phyloP scores from a whole-genome alignment of 2,797 vertebrate species.

The Siniperca obscura region DNA sequence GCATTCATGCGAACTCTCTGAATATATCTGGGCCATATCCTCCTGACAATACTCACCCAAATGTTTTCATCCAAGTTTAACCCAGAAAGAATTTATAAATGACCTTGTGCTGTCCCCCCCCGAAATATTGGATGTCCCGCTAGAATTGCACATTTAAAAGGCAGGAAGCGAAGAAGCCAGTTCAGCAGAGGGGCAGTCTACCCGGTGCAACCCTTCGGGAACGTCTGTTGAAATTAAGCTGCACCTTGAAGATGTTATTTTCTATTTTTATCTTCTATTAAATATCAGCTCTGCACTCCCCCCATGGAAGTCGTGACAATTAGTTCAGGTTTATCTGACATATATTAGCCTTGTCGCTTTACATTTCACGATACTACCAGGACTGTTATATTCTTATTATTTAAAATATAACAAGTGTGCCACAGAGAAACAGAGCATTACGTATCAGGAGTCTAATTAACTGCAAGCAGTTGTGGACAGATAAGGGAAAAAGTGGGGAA shows the following conservation, averaged over 20 bases:
- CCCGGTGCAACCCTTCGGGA: background rate
- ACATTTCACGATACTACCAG: background rate
- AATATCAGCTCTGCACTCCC: background rate
- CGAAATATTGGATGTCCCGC: constrained; percentile 22
- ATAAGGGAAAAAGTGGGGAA: constrained; percentile 8
- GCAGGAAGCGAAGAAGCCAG: background rate
- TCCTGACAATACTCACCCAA: constrained; percentile 30
- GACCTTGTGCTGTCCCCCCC: constrained; percentile 22
- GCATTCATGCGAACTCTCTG: constrained; percentile 13
- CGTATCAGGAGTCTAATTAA: constrained; percentile 46
- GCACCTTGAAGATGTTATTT: constrained; percentile 13
- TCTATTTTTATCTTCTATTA: constrained; percentile 12
- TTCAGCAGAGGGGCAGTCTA: constrained; percentile 4
- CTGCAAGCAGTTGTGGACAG: constrained; percentile 24
- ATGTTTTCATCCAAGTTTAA: constrained; percentile 50
- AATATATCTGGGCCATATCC: constrained; percentile 40
- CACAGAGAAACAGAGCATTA: background rate
- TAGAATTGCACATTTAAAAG: constrained; percentile 35
- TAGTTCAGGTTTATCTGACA: background rate
- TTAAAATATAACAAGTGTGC: constrained; percentile 13
- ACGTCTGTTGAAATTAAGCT: background rate
- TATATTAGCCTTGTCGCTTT: background rate
- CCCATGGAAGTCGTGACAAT: background rate
- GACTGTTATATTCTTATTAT: background rate
- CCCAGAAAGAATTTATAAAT: constrained; percentile 59